These are phyloP conservation scores for Anomalospiza imberbis DNA, from an alignment of 2,797 vertebrate species.

Conservation along the genomic window DNA sequence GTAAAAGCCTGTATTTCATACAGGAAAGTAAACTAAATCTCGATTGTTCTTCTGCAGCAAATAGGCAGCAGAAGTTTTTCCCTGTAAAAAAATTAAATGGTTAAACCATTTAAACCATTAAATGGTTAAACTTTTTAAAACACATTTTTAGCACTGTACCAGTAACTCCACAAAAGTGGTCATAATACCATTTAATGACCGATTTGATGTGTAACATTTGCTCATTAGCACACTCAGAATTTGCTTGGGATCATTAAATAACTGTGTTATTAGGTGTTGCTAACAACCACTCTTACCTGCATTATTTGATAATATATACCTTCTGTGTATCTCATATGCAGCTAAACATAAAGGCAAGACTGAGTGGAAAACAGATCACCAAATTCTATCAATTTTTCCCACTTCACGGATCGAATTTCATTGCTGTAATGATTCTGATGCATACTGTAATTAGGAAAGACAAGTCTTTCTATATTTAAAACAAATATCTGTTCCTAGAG, in stretches of 20 bases:
- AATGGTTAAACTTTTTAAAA: background rate
- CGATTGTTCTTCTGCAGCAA: background rate
- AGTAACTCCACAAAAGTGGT: background rate
- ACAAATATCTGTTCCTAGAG: background rate
- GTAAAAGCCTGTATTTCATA: background rate
- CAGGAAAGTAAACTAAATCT: background rate
- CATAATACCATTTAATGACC: background rate
- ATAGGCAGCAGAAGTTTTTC: background rate
- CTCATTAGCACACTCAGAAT: background rate
- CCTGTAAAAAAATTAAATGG: background rate
- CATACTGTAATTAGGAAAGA: background rate
- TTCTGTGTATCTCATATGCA: background rate
- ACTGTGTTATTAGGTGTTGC: background rate
- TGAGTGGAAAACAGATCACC: background rate
- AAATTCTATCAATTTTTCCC: background rate
- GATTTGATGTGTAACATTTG: background rate
- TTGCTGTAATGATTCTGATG: background rate
- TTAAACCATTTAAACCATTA: too few relatives aligned
- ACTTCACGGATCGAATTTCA: background rate
- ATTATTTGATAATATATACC: background rate
- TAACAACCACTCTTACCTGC: background rate
- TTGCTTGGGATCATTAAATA: constrained; percentile 24
- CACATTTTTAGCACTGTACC: background rate
- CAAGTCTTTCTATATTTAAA: constrained; percentile 16
- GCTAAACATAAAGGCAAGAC: background rate